phyloP scores from a whole-genome alignment of 2,888 invertebrate species.

The Seladonia tumulorum region DNA sequence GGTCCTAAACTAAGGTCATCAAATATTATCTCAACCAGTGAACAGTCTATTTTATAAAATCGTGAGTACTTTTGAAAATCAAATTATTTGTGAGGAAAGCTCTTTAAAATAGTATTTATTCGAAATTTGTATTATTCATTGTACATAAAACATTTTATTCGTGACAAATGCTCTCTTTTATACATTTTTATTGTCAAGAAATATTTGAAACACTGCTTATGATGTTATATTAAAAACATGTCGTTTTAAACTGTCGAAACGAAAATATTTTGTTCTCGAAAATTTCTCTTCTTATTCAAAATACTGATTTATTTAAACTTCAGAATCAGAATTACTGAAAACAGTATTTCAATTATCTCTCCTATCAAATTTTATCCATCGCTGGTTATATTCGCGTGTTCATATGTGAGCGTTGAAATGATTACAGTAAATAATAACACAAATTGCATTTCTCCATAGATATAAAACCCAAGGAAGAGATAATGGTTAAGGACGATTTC shows the following conservation, averaged over 20 bases:
- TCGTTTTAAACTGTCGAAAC: too few species aligned
- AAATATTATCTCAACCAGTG: neutral
- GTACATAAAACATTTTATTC: neutral
- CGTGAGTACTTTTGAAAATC: neutral
- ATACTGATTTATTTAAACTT: neutral
- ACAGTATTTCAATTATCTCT: neutral
- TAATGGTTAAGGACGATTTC: neutral
- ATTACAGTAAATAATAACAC: neutral
- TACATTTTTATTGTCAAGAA: too few species aligned
- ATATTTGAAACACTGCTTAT: too few species aligned
- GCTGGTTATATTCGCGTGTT: too few species aligned
- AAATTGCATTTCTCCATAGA: neutral
- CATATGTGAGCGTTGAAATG: neutral
- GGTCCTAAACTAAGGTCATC: too few species aligned
- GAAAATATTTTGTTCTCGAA: too few species aligned
- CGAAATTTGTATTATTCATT: too few species aligned
- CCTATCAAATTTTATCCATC: neutral
- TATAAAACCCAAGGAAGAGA: neutral
- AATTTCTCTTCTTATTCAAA: neutral
- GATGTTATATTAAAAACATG: too few species aligned
- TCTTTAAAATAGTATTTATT: too few species aligned
- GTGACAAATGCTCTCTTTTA: neutral
- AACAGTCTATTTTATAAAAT: neutral
- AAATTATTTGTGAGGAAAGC: too few species aligned
- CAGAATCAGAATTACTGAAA: neutral